Conservation (phyloP, 2,797 vertebrate genomes). For the Margarornis squamiger region DNA sequence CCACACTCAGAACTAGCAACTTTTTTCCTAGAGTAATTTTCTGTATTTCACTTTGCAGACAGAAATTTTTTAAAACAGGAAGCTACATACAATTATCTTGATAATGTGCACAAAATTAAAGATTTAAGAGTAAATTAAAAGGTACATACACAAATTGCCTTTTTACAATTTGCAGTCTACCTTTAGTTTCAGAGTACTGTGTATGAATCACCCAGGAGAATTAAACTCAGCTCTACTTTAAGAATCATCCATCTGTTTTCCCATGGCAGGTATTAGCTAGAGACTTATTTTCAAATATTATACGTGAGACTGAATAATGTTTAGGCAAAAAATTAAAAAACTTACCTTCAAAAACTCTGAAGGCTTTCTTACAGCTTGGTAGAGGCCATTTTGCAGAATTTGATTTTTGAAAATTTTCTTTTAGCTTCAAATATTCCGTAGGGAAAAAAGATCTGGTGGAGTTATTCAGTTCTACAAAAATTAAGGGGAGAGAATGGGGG, state of each 20-base stretch:
- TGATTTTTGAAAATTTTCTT: conserved; percentile 81
- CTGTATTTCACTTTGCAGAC: neutral
- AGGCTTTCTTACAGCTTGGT: conserved; percentile 76
- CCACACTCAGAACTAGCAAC: neutral
- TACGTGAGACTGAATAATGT: neutral
- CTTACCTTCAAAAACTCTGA: conserved; percentile 82
- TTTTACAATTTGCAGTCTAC: neutral
- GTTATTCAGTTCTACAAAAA: conserved; percentile 79
- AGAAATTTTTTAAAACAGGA: neutral
- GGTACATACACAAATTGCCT: neutral
- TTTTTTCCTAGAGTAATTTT: neutral
- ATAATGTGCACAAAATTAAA: neutral
- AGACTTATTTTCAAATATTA: neutral
- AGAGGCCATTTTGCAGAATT: conserved; percentile 79
- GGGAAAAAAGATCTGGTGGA: conserved; percentile 77
- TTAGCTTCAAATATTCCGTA: conserved; percentile 79
- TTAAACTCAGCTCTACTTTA: neutral
- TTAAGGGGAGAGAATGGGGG: conserved; percentile 23
- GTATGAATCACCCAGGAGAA: neutral
- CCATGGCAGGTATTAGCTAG: neutral
- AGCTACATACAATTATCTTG: neutral
- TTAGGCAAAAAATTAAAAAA: neutral
- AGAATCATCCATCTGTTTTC: neutral
- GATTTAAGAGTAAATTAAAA: neutral
- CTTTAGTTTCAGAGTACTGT: neutral